phyloP scores from a whole-genome alignment of 2,113 vertebrate species.

The Sphyrna mokarran region DNA sequence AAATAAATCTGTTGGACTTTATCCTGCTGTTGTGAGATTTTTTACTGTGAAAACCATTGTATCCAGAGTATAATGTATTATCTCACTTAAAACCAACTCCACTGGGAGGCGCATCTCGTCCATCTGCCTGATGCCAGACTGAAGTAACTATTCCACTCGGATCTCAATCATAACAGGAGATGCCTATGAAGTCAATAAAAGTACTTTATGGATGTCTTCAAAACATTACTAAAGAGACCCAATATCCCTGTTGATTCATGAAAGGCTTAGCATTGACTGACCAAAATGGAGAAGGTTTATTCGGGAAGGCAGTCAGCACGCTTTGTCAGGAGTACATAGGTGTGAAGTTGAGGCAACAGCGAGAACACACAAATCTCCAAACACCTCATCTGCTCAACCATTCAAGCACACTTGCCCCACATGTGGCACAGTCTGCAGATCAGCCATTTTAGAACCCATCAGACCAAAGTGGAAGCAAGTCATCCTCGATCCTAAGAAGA shows the following conservation, averaged over 20 bases:
- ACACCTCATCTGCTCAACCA: not conserved
- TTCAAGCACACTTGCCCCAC: not conserved
- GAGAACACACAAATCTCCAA: not conserved
- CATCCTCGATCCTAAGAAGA: too few relatives aligned
- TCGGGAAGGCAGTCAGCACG: too few relatives aligned
- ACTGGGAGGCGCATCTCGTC: not conserved
- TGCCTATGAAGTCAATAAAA: not conserved
- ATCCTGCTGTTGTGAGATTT: too few relatives aligned
- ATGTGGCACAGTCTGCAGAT: not conserved
- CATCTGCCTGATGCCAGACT: not conserved
- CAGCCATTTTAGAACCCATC: not conserved
- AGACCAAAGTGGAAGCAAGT: not conserved
- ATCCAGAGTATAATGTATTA: not conserved
- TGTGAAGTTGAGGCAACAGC: too few relatives aligned
- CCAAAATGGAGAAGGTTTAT: too few relatives aligned
- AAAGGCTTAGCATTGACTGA: too few relatives aligned
- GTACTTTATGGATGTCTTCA: too few relatives aligned
- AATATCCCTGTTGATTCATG: too few relatives aligned
- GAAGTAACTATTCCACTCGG: not conserved
- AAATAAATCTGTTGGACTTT: too few relatives aligned
- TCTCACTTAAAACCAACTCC: not conserved
- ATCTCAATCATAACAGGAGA: not conserved
- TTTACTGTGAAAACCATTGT: not conserved
- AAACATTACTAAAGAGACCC: too few relatives aligned
- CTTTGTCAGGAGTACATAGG: too few relatives aligned